phyloP scores from a whole-genome alignment of 2,888 invertebrate species.

The Brachyptera risi region DNA sequence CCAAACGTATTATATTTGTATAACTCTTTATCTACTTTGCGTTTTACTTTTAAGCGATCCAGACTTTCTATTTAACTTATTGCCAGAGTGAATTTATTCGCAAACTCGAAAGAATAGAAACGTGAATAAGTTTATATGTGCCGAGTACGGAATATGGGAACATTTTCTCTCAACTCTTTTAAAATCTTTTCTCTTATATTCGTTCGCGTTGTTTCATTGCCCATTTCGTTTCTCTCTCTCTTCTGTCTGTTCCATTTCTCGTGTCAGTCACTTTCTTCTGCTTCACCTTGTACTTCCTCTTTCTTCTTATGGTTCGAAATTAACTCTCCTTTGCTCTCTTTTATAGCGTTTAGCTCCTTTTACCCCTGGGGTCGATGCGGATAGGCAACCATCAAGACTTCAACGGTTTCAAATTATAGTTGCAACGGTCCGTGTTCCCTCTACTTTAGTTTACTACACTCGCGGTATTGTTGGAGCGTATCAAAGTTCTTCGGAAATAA shows the following conservation, averaged over 20 bases:
- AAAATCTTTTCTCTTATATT: no score
- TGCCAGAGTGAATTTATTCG: no score
- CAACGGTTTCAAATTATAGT: neutral
- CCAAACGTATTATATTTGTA: no score
- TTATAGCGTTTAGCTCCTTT: neutral
- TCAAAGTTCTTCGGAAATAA: no score
- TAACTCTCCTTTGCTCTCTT: slow-evolving; percentile 11
- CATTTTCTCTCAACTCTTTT: no score
- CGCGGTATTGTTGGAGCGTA: no score
- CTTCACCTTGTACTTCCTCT: neutral
- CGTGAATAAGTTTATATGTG: no score
- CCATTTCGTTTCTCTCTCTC: neutral
- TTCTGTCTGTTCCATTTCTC: slow-evolving; percentile 14
- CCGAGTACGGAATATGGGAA: no score
- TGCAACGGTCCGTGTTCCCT: neutral
- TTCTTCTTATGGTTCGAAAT: slow-evolving; percentile 9
- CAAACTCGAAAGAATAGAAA: no score
- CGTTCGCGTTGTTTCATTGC: neutral
- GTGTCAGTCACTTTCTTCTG: slow-evolving; percentile 5
- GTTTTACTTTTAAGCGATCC: no score
- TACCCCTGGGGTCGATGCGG: neutral
- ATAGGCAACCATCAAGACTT: slow-evolving; percentile 3
- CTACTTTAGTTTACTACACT: neutral
- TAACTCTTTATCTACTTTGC: no score
- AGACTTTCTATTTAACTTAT: no score